Percentiles rank a stretch among this genome's conserved stretches.
phyloP scores from a whole-genome alignment of 1,140 invertebrate species.

The Diabrotica undecimpunctata region DNA sequence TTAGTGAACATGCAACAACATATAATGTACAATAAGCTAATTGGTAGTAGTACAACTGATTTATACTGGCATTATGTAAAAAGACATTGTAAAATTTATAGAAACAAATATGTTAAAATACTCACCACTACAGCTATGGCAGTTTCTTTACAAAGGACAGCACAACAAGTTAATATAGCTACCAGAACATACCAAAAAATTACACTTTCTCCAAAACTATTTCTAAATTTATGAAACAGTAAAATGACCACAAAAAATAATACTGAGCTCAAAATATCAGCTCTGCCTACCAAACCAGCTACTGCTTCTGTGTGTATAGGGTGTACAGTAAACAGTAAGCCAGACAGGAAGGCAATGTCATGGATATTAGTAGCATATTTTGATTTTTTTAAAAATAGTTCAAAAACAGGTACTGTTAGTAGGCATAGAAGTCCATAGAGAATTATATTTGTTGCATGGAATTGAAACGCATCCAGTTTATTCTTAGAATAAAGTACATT shows the following conservation, averaged over 20 bases:
- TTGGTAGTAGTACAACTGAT: too few relatives aligned
- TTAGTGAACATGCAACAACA: too few relatives aligned
- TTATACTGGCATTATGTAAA: too few relatives aligned
- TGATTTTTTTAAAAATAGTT: slow-evolving; percentile 37
- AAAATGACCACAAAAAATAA: slow-evolving; percentile 73
- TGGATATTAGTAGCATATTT: slow-evolving; percentile 34
- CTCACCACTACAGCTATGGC: slow-evolving; percentile 84
- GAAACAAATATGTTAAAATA: slow-evolving; percentile 22
- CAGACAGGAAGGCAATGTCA: slow-evolving; percentile 46
- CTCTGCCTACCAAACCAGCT: slow-evolving; percentile 92
- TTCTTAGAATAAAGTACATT: slow-evolving; percentile 47
- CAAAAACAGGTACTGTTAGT: slow-evolving; percentile 59
- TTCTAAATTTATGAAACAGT: slow-evolving; percentile 51
- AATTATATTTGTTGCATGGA: slow-evolving; percentile 69
- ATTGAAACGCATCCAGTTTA: slow-evolving; percentile 59
- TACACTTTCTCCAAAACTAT: slow-evolving; percentile 5
- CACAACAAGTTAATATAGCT: slow-evolving; percentile 54
- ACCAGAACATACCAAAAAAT: slow-evolving; percentile 41
- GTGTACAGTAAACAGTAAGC: slow-evolving; percentile 85
- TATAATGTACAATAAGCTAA: too few relatives aligned
- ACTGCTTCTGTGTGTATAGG: slow-evolving; percentile 96
- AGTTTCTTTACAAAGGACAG: slow-evolving; percentile 91
- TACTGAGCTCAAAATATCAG: slow-evolving; percentile 80
- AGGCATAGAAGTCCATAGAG: slow-evolving; percentile 65
- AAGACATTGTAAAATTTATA: too few relatives aligned